Conservation (phyloP, 2,888 invertebrate genomes). For the Caenorhabditis drosophilae region DNA sequence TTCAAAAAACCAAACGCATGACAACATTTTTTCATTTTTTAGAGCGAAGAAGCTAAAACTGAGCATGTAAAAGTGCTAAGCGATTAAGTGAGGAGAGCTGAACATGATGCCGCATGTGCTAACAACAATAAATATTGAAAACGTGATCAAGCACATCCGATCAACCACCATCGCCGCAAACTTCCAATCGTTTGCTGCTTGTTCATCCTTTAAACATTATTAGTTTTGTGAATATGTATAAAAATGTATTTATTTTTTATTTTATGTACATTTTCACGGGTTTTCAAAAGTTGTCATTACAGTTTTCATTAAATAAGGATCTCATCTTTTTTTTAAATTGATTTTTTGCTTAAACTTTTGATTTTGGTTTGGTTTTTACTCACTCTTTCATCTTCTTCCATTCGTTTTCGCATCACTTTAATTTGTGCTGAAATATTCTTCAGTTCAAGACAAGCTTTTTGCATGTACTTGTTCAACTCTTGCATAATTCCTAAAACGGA, state of each 20-base stretch:
- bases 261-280: too few relatives aligned
- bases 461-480: slow-evolving; percentile 50
- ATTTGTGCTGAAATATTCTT: slow-evolving; percentile 53
- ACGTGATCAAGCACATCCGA: slow-evolving; percentile 59
- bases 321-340: too few relatives aligned
- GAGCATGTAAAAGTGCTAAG: too few relatives aligned
- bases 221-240: too few relatives aligned
- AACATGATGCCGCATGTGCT: slow-evolving; percentile 65
- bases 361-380: background rate
- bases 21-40: too few relatives aligned
- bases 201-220: slow-evolving; percentile 55
- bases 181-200: slow-evolving; percentile 65
- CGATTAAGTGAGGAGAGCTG: slow-evolving; percentile 59
- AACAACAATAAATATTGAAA: slow-evolving; percentile 62
- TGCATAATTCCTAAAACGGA: slow-evolving; percentile 15
- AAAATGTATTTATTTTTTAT: slow-evolving; percentile 1
- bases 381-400: slow-evolving; percentile 59
- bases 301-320: background rate
- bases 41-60: too few relatives aligned
- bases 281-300: too few relatives aligned
- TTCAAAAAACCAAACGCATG: too few relatives aligned
- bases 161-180: slow-evolving; percentile 66
- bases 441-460: slow-evolving; percentile 57
- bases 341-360: too few relatives aligned
- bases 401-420: slow-evolving; percentile 48